phyloP scores from a whole-genome alignment of 2,888 invertebrate genomes.

The Macrostomum cliftonense region DNA sequence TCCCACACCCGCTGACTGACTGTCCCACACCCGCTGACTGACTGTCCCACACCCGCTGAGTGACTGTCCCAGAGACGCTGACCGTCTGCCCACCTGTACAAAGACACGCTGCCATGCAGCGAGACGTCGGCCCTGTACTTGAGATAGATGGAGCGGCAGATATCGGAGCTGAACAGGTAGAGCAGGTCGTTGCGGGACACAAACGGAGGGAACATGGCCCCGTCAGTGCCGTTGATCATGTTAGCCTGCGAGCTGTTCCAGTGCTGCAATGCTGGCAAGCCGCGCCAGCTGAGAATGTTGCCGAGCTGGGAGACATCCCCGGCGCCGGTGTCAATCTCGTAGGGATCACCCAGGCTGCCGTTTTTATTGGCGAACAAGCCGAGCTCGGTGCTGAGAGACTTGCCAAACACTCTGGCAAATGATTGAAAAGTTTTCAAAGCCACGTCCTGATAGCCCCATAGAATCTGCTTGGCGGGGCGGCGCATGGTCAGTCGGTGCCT shows the following conservation, averaged over 20 bases:
- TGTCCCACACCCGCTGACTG: too few species aligned
- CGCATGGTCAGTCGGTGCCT: too few species aligned
- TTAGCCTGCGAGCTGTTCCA: slow-evolving; percentile 18
- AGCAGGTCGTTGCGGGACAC: slow-evolving; percentile 14
- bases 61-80: too few species aligned
- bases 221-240: slow-evolving; percentile 23
- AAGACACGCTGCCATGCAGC: background rate
- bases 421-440: too few species aligned
- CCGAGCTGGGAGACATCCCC: slow-evolving; percentile 49
- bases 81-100: background rate
- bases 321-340: slow-evolving; percentile 56
- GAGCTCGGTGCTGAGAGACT: too few species aligned
- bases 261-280: slow-evolving; percentile 10
- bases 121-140: slow-evolving; percentile 1
- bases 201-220: slow-evolving; percentile 18
- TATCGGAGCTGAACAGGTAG: slow-evolving; percentile 20
- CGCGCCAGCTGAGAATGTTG: slow-evolving; percentile 37
- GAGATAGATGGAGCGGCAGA: slow-evolving; percentile 17
- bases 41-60: too few species aligned
- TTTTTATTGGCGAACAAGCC: slow-evolving; percentile 41
- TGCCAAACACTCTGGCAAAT: too few species aligned
- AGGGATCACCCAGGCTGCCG: slow-evolving; percentile 55
- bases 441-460: too few species aligned
- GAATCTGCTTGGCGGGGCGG: too few species aligned
- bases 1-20: too few species aligned